Base-by-base conservation (phyloP, 2,888 invertebrate genomes). In the Phragmatobia fuliginosa region DNA sequence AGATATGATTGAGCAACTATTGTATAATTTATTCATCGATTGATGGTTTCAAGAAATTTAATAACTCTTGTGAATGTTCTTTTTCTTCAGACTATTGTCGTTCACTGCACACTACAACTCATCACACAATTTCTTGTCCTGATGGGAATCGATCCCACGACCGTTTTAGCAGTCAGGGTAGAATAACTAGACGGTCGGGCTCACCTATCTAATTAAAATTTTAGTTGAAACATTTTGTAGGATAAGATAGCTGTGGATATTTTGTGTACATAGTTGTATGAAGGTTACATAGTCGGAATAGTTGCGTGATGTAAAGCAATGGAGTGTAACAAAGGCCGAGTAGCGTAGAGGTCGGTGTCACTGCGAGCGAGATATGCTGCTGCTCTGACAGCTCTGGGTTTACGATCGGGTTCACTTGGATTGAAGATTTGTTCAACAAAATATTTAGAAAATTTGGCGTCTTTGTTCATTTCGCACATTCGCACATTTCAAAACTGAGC, bases 261-360 rank as follows among this genome's bases (percentile, higher is more conserved):
- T 71, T 58, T 45, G 58, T 63, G 58, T 58, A 52, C 67, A 67
- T 66, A 67, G 66, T 73, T 78, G 77, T 66, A 68, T 77, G 79
- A 81, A 79, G 80, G 80, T 80, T 67, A 78, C 81, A 82, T 85
- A 79, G 74, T 84, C 85, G 72, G 77, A 84, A 81, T 80, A 79
- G 79, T 84, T 84, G 85, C 89, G 87, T 87, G 86, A 82, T 73
- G 83, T 84, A 76, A 84, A 85, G 85, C 89, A 90, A 88, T 80
- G 75, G 68, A 78, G 70, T 77, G 73, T 72, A 78, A 80, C 87
- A 88, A 84, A 89, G 86, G 86, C 69, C 63, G 58, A 66, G 25
- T 65, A 72, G 72, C 76, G 67, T 72, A 72, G 70, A 79, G 78
- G 75, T 70, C 75, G 69, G 75, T 75, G 63, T 70, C 71, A 73